Evolutionary conservation across 1,140 invertebrate species (phyloP).

Genomic region (Bombus affinis): DNA sequence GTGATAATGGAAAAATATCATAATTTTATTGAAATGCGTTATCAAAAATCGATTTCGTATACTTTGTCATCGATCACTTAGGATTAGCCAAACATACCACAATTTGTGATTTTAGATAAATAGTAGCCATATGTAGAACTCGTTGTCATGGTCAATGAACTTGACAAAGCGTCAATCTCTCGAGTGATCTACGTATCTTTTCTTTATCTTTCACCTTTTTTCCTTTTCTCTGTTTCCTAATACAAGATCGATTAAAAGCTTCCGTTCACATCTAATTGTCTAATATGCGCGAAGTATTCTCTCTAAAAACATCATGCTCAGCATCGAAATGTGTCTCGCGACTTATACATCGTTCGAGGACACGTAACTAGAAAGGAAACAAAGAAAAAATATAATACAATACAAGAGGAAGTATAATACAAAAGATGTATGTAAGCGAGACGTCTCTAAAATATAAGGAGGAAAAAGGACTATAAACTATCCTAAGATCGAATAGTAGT

Average conservation of each 20-base stretch:
- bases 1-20: conserved; percentile 53
- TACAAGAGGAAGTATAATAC: not conserved
- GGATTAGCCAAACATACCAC: conserved; percentile 26
- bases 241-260: not conserved
- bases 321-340: not conserved
- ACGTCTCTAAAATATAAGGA: not conserved
- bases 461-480: conserved; percentile 14
- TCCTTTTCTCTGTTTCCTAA: conserved; percentile 14
- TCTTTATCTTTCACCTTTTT: conserved; percentile 51
- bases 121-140: not conserved
- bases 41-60: conserved; percentile 46
- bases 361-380: not conserved
- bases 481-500: conserved; percentile 2
- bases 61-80: not conserved
- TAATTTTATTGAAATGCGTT: conserved; percentile 58
- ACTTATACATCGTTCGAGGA: not conserved
- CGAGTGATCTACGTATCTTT: conserved; percentile 48
- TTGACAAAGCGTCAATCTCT: conserved; percentile 27
- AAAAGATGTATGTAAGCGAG: conserved; percentile 3
- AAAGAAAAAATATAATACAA: not conserved
- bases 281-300: not conserved
- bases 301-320: not conserved
- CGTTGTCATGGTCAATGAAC: conserved; percentile 39
- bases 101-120: conserved; percentile 24
- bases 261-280: not conserved